Percentiles rank a stretch among this genome's conserved stretches.
phyloP scores from a whole-genome alignment of 2,888 invertebrate species.

The Eurytoma adleriae region DNA sequence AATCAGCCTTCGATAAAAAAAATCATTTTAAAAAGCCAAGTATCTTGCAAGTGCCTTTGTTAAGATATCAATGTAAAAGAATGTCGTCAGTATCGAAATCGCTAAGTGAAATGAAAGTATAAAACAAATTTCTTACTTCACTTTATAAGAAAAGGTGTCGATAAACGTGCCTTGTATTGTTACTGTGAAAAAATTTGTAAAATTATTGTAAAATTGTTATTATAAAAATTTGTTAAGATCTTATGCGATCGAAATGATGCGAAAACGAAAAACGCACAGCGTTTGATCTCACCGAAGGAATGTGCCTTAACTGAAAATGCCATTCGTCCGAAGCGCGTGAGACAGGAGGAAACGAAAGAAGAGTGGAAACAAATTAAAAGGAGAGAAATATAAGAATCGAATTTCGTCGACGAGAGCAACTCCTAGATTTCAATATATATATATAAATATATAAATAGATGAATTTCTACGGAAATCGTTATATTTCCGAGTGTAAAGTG shows the following conservation, averaged over 20 bases:
- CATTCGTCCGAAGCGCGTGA: slow-evolving; percentile 52
- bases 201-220: slow-evolving; percentile 52
- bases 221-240: slow-evolving; percentile 40
- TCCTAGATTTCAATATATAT: slow-evolving; percentile 42
- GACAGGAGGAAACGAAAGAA: slow-evolving; percentile 20
- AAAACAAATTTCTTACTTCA: slow-evolving; percentile 29
- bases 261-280: slow-evolving; percentile 50
- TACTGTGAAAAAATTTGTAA: slow-evolving; percentile 38
- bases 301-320: slow-evolving; percentile 55
- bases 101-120: background rate
- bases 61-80: slow-evolving; percentile 21
- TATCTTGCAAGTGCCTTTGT: slow-evolving; percentile 48
- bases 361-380: background rate
- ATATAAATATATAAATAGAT: slow-evolving; percentile 18
- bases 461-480: slow-evolving; percentile 44
- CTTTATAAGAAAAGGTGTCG: slow-evolving; percentile 26
- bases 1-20: slow-evolving; percentile 33
- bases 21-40: slow-evolving; percentile 33
- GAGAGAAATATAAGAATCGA: slow-evolving; percentile 40
- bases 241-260: slow-evolving; percentile 42
- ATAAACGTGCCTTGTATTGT: slow-evolving; percentile 27
- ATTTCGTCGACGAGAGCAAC: slow-evolving; percentile 51
- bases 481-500: slow-evolving; percentile 23
- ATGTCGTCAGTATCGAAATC: slow-evolving; percentile 37
- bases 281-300: slow-evolving; percentile 56